Conservation (phyloP, 2,797 vertebrate genomes). For the Myotis daubentonii region DNA sequence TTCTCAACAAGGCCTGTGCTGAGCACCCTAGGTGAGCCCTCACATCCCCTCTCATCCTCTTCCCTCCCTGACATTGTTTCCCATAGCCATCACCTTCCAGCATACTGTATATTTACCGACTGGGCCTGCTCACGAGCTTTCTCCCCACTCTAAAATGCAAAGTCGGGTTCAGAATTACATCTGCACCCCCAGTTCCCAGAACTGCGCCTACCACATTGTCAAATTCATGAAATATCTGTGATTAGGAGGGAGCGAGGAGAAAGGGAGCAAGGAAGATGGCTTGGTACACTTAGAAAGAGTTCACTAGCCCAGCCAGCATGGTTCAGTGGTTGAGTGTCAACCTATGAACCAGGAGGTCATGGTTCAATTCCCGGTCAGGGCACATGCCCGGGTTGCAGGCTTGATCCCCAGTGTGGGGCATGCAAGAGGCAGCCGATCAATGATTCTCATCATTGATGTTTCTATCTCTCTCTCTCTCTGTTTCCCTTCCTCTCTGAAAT, state of each 20-base stretch:
- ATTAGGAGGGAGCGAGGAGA: not conserved
- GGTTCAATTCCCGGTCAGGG: no score
- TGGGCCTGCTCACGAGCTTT: not conserved
- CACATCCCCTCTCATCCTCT: not conserved
- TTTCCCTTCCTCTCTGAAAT: no score
- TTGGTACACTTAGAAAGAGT: not conserved
- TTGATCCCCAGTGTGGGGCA: no score
- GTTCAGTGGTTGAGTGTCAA: no score
- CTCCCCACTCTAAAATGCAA: not conserved
- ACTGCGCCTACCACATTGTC: not conserved
- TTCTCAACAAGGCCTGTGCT: not conserved
- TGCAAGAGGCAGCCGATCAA: no score
- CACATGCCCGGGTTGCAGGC: no score
- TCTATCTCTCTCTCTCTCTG: no score
- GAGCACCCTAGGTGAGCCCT: not conserved
- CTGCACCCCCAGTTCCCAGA: not conserved
- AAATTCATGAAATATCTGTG: not conserved
- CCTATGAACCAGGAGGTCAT: no score
- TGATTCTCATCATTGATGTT: no score
- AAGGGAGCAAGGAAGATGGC: not conserved
- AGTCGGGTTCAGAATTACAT: not conserved
- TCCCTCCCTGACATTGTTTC: not conserved
- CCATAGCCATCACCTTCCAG: not conserved
- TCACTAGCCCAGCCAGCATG: not conserved
- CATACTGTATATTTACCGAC: not conserved